These are phyloP conservation scores for Germaria angustata DNA, from an alignment of 2,888 invertebrate genomes.

Conservation along the genomic window DNA sequence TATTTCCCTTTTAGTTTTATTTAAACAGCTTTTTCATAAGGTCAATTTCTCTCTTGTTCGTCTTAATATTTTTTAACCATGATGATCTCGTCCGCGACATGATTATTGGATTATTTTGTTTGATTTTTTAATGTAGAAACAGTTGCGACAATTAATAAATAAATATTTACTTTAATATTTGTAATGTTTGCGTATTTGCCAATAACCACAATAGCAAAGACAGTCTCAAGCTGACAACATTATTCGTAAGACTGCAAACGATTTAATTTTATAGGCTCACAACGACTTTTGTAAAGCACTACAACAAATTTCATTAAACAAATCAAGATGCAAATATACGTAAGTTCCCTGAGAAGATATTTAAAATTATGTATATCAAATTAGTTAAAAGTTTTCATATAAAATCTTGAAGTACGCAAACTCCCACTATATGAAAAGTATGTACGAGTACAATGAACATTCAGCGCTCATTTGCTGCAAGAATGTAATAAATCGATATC, in stretches of 20 bases:
- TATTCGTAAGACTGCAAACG: background rate
- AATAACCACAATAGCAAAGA: background rate
- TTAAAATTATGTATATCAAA: too few species aligned
- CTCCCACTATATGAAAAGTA: too few species aligned
- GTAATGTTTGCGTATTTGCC: background rate
- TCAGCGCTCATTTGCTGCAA: too few species aligned
- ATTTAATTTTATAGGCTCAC: background rate
- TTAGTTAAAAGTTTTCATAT: too few species aligned
- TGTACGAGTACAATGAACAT: too few species aligned
- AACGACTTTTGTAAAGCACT: background rate
- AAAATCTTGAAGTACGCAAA: too few species aligned
- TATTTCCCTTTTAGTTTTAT: background rate
- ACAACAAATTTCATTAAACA: background rate
- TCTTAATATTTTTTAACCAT: background rate
- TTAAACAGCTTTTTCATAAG: constrained; percentile 9
- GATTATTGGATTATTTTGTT: constrained; percentile 1
- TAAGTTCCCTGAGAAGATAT: too few species aligned
- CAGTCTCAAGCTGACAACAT: background rate
- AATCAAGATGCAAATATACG: too few species aligned
- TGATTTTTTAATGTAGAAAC: background rate
- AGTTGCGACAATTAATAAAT: constrained; percentile 30
- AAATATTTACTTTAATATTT: constrained; percentile 15
- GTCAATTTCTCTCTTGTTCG: background rate
- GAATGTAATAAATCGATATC: too few species aligned
- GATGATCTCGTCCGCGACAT: background rate